Percentiles rank a stretch among this genome's conserved stretches.
Conservation (phyloP, 2,113 vertebrate species). For the Anhinga rufa region DNA sequence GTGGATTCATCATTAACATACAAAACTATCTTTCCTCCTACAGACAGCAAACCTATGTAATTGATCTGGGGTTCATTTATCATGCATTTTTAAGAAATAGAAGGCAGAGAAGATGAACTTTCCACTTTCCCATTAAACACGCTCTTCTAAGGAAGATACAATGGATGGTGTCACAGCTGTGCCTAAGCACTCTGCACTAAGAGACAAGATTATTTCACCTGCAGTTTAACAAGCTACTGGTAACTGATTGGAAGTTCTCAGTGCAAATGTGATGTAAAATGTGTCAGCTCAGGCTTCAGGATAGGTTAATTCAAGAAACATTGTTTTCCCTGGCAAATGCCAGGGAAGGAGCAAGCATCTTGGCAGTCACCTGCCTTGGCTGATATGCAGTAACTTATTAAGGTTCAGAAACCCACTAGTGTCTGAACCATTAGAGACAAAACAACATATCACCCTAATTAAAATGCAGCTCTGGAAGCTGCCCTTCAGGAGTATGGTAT, state of each 20-base stretch:
- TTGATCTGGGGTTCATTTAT: not conserved
- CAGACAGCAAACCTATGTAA: not conserved
- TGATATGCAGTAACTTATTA: not conserved
- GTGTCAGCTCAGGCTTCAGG: not conserved
- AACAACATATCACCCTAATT: not conserved
- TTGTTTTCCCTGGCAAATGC: not conserved
- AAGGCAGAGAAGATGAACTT: not conserved
- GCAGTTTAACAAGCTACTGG: not conserved
- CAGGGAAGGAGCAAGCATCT: not conserved
- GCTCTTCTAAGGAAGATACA: not conserved
- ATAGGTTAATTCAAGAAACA: not conserved
- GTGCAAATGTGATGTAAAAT: not conserved
- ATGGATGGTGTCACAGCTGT: not conserved
- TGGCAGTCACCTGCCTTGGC: not conserved
- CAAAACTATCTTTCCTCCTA: not conserved
- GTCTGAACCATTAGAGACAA: not conserved
- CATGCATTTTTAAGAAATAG: not conserved
- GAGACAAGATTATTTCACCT: not conserved
- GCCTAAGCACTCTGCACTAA: not conserved
- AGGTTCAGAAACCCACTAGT: not conserved
- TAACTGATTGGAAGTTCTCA: not conserved
- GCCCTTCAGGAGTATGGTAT: not conserved
- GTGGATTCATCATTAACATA: not conserved
- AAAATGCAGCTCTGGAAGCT: constrained; percentile 3
- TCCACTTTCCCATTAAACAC: not conserved